Conservation (phyloP, 1,140 invertebrate species). For the Metopolophium dirhodum region DNA sequence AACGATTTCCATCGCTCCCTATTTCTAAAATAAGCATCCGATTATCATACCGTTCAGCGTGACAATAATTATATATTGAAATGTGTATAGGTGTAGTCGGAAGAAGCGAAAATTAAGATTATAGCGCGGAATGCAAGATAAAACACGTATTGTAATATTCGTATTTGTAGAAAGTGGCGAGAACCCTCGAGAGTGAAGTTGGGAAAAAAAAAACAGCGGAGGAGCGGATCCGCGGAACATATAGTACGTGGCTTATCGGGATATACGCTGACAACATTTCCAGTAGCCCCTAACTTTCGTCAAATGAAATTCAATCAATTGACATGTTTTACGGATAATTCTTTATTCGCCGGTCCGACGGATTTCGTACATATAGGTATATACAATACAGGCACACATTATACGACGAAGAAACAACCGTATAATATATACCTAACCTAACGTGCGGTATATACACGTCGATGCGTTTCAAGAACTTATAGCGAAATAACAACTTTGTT, state of each 20-base stretch:
- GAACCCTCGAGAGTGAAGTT: background rate
- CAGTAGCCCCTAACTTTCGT: background rate
- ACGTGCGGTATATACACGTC: background rate
- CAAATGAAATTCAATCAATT: background rate
- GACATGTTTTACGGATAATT: background rate
- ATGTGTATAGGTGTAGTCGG: background rate
- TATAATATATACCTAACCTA: background rate
- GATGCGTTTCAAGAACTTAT: background rate
- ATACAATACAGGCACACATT: background rate
- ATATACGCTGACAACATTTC: background rate
- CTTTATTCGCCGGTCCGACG: background rate
- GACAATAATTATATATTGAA: background rate
- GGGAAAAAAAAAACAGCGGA: too few relatives aligned
- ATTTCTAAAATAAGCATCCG: too few relatives aligned
- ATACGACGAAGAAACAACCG: background rate
- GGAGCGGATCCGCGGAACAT: background rate
- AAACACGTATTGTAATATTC: background rate
- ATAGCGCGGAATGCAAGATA: background rate
- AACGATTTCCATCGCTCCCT: too few relatives aligned
- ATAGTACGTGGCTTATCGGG: slow-evolving; percentile 31
- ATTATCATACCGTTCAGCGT: too few relatives aligned
- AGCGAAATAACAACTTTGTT: background rate
- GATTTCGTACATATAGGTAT: background rate
- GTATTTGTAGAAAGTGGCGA: background rate
- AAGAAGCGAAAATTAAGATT: background rate